Evolutionary conservation across 2,113 vertebrate species (phyloP), one percentile per base, ranked within the genome.

Genomic region (Colaptes auratus): DNA sequence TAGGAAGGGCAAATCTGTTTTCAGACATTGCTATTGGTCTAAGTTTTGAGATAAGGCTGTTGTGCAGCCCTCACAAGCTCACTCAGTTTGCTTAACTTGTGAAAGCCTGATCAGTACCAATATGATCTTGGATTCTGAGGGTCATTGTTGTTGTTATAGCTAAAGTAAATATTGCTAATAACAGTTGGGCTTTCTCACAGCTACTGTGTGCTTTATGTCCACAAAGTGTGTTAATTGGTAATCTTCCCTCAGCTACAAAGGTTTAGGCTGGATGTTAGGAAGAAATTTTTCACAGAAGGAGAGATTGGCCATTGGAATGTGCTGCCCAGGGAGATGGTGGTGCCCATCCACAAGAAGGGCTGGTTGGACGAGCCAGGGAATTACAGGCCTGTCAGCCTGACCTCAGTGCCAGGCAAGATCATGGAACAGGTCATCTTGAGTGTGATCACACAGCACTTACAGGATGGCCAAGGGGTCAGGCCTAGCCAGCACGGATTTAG

Each of bases 21-120:
- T 14, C 18, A 63, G n/a, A 7, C 60, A 28, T 87, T 82, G 5
- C 23, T 77, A 31, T 21, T 24, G 63, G 60, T 35, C 73, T 61
- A 0, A 0, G 0, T 36, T 86, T 86, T 44, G 35, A 69, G 15
- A 7, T 67, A 69, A 17, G 24, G 15, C 52, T 50, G 31, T 3
- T 75, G 25, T 67, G 33, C 36, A 59, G 15, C 4, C 13, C 36
- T 72, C 24, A 35, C 8, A 66, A 20, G 12, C 10, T 80, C 23
- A 24, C 35, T 66, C 48, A 48, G 48, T 55, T 28, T 55, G 59
- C 15, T 16, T 73, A 65, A 39, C 33, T 87, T 91, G 71, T 67
- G 8, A 74, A 88, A 82, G 13, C 25, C 36, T 73, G 8, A 27
- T 64, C 10, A 48, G 12, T 69, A 19, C 1, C 9, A 79, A 36